Base-by-base conservation (phyloP, 2,113 vertebrate species). In the Bagarius yarrelli region DNA sequence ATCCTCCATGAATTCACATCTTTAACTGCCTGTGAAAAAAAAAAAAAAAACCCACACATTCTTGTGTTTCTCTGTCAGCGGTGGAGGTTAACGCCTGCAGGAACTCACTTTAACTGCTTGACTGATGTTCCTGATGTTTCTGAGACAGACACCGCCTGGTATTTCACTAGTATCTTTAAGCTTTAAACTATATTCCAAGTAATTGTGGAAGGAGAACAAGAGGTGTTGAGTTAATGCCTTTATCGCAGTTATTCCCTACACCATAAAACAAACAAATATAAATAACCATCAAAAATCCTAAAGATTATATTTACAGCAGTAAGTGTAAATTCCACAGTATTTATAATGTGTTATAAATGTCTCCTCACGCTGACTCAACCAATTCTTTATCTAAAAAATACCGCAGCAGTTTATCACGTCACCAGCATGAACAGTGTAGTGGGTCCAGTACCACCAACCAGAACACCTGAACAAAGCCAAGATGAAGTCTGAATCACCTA, bases 1-100 rank as follows among this genome's bases (percentile, higher is more conserved):
- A 19, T 69, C 53, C 63, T 67, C 40, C 47, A 50, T 80, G 34
- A 79, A 75, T 47, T 70, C 78, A 67, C 67, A 83, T 66, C 79
- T 78, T 67, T 61, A 59, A 52, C 69, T 78, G 52, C 64, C 60
- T 80, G 50, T 73, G 63, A 23, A 57, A 60, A 81, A 69, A 76
- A 74, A 40, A 34, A 8, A 40, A 15, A 79, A 79, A 36, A 50
- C 36, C n/a, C n/a, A n/a, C 34, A 0, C 76, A 73, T 80, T 75
- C 81, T 79, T 19, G 21, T 52, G 59, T 16, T 18, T n/a, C 59
- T 56, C 59, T 78, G 76, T 84, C 60, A 69, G 69, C 4, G 18
- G 25, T 15, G 2, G 1, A 27, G 5, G 21, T 23, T 0, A 3
- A 25, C 12, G 18, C 47, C 70, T 72, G 70, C 25, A 52, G 4